These are phyloP conservation scores for Chrysochloris asiatica DNA, from an alignment of 2,113 vertebrate species.

Conservation along the genomic window DNA sequence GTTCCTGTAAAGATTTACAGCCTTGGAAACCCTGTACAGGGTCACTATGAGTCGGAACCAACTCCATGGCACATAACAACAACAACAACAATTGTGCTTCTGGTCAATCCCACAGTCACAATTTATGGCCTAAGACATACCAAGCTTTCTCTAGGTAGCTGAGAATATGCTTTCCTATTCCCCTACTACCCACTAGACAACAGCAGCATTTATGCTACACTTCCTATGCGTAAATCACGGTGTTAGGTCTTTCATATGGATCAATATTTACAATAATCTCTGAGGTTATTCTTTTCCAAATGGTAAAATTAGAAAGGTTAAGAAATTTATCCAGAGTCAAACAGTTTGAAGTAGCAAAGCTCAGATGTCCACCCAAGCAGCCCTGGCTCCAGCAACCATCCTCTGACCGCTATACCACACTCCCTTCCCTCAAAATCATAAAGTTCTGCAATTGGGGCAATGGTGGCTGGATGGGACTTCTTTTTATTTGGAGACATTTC, in stretches of 20 bases:
- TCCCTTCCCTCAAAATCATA: background rate
- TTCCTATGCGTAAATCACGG: background rate
- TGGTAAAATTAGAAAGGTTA: constrained; percentile 5
- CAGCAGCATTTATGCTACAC: background rate
- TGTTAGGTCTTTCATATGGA: background rate
- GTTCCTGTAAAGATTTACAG: too few species aligned
- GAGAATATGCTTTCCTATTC: background rate
- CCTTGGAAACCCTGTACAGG: too few species aligned
- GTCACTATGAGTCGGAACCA: too few species aligned
- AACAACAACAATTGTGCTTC: background rate
- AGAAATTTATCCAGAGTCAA: background rate
- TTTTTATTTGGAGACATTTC: constrained; percentile 6
- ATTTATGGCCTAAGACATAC: background rate
- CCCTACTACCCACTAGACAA: background rate
- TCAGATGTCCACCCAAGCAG: background rate
- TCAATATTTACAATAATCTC: background rate
- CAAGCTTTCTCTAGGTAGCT: background rate
- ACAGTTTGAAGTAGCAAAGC: background rate
- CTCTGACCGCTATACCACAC: background rate
- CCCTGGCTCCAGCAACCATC: too few species aligned
- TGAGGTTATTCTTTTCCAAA: background rate
- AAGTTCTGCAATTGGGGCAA: background rate
- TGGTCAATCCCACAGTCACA: background rate
- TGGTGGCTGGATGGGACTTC: background rate
- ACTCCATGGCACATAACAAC: too few species aligned